These are phyloP conservation scores for Sinocyclocheilus anophthalmus DNA, from an alignment of 2,113 vertebrate species.

Conservation along the genomic window DNA sequence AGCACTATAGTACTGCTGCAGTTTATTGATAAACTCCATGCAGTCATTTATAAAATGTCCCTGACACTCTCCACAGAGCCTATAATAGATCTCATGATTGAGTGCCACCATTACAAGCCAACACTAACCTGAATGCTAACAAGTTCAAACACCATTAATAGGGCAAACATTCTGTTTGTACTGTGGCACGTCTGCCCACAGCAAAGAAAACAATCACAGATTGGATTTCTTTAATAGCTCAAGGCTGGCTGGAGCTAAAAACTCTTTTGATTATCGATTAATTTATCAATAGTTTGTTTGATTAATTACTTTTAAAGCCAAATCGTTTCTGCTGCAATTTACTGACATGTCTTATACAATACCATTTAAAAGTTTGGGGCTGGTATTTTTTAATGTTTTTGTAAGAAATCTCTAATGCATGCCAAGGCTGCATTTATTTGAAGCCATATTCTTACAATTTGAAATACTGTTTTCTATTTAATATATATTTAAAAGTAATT, in stretches of 20 bases:
- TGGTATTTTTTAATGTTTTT: no score
- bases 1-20: neutral
- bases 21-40: slow-evolving; percentile 42
- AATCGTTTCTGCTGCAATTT: no score
- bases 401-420: no score
- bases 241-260: neutral
- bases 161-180: neutral
- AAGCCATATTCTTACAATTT: no score
- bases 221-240: neutral
- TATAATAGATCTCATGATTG: slow-evolving; percentile 36
- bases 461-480: no score
- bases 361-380: no score
- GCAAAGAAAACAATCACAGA: neutral
- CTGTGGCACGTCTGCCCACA: neutral
- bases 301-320: neutral
- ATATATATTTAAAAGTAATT: no score
- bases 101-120: slow-evolving; percentile 27
- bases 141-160: neutral
- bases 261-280: neutral
- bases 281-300: neutral
- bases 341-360: no score
- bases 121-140: slow-evolving; percentile 24
- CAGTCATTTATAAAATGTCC: slow-evolving; percentile 36
- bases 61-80: slow-evolving; percentile 23
- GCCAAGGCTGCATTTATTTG: no score